Percentiles rank a stretch among this genome's conserved stretches.
Evolutionary conservation across 2,113 vertebrate species (phyloP).

Genomic region (Percina caprodes): DNA sequence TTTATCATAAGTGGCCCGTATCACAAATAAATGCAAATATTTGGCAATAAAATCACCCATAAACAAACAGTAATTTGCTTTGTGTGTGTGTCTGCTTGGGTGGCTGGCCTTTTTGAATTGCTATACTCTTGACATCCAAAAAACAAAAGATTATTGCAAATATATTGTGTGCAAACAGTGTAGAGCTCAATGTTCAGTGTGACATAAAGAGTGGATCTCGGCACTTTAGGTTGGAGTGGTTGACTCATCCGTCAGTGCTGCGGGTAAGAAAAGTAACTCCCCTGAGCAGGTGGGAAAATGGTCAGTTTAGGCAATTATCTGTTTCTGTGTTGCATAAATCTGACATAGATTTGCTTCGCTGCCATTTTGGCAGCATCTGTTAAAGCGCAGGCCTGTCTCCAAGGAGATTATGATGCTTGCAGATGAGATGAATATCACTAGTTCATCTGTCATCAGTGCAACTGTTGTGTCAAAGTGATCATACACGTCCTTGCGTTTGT

Average conservation of each 20-base stretch:
- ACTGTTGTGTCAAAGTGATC: conserved; percentile 27
- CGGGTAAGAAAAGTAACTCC: conserved; percentile 46
- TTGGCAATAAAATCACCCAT: conserved; percentile 35
- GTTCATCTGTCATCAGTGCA: conserved; percentile 47
- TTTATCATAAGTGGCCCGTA: conserved; percentile 25
- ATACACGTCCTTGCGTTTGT: neutral
- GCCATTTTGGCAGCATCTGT: conserved; percentile 65
- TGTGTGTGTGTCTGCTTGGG: conserved; percentile 26
- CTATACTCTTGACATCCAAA: conserved; percentile 43
- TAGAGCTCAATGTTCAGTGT: neutral
- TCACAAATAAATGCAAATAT: conserved; percentile 38
- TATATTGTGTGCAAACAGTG: conserved; percentile 30
- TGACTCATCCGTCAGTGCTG: conserved; percentile 53
- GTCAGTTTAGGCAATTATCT: conserved; percentile 31
- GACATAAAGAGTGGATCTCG: conserved; percentile 17
- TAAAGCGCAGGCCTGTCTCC: conserved; percentile 49
- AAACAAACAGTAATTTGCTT: conserved; percentile 24
- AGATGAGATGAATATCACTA: conserved; percentile 42
- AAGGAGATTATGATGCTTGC: conserved; percentile 48
- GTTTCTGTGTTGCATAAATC: neutral
- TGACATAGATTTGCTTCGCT: conserved; percentile 37
- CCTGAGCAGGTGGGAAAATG: conserved; percentile 43
- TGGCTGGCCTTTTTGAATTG: conserved; percentile 47
- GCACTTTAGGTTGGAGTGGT: conserved; percentile 16
- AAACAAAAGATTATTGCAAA: conserved; percentile 35